These are phyloP conservation scores for Elgaria multicarinata DNA, from an alignment of 2,113 vertebrate species.

Conservation along the genomic window DNA sequence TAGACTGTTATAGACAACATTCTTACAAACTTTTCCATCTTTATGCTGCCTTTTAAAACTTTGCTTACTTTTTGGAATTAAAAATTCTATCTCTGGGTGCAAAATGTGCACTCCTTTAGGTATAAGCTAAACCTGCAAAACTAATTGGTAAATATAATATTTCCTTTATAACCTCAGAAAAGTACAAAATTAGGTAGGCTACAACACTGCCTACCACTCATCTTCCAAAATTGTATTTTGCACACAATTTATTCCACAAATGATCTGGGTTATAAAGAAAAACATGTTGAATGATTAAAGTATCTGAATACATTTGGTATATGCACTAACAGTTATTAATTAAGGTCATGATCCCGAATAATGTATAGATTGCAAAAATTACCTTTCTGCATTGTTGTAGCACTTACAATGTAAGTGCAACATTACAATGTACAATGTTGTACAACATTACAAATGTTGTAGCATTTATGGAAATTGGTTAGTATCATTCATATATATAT, in stretches of 20 bases:
- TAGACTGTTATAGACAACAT: not conserved
- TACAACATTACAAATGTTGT: no score
- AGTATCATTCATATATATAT: no score
- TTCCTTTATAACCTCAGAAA: not conserved
- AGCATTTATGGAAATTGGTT: no score
- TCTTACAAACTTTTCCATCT: not conserved
- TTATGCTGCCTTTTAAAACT: not conserved
- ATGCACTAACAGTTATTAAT: not conserved
- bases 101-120: not conserved
- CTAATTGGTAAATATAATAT: not conserved
- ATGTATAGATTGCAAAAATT: not conserved
- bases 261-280: not conserved
- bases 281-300: not conserved
- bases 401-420: no score
- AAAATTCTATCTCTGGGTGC: not conserved
- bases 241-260: not conserved
- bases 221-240: not conserved
- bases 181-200: not conserved
- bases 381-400: not conserved
- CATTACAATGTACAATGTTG: no score
- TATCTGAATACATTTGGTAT: not conserved
- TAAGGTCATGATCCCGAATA: not conserved
- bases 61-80: not conserved
- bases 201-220: not conserved
- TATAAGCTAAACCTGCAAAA: conserved; percentile 4